These are phyloP conservation scores for Hydrotaea cyrtoneurina DNA, from an alignment of 2,888 invertebrate species.

Conservation along the genomic window DNA sequence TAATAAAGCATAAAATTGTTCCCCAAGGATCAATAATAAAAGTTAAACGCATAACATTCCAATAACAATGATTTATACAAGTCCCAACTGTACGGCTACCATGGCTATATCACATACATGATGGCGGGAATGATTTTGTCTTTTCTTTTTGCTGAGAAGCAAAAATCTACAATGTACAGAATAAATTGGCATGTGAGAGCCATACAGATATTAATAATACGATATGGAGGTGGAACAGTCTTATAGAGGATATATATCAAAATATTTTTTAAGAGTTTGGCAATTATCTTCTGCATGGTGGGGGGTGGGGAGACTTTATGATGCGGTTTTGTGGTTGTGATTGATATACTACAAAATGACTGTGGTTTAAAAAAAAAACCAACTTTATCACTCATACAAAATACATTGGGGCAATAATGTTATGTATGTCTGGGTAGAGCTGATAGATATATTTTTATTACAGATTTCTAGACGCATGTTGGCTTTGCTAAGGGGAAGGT, in stretches of 20 bases:
- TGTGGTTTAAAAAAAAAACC: too few relatives aligned
- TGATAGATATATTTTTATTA: too few relatives aligned
- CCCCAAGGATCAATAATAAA: slow-evolving; percentile 59
- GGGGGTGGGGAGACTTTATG: background rate
- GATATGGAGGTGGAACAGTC: background rate
- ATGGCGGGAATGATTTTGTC: background rate
- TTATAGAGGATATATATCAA: background rate
- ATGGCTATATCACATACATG: too few relatives aligned
- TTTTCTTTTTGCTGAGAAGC: background rate
- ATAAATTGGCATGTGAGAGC: background rate
- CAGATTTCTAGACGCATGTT: too few relatives aligned
- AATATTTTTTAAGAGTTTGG: background rate
- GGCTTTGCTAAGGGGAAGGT: too few relatives aligned
- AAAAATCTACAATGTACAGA: too few relatives aligned
- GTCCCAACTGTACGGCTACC: slow-evolving; percentile 4
- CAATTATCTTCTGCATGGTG: background rate
- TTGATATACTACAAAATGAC: background rate
- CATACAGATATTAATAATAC: background rate
- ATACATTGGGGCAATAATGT: too few relatives aligned
- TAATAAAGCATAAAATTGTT: slow-evolving; percentile 60
- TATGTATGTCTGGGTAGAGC: too few relatives aligned
- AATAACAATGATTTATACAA: slow-evolving; percentile 55
- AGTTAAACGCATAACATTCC: slow-evolving; percentile 50
- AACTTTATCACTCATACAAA: too few relatives aligned
- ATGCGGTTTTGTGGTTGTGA: background rate